Evolutionary conservation across 2,113 vertebrate species (phyloP).

Genomic region (Cynocephalus volans): DNA sequence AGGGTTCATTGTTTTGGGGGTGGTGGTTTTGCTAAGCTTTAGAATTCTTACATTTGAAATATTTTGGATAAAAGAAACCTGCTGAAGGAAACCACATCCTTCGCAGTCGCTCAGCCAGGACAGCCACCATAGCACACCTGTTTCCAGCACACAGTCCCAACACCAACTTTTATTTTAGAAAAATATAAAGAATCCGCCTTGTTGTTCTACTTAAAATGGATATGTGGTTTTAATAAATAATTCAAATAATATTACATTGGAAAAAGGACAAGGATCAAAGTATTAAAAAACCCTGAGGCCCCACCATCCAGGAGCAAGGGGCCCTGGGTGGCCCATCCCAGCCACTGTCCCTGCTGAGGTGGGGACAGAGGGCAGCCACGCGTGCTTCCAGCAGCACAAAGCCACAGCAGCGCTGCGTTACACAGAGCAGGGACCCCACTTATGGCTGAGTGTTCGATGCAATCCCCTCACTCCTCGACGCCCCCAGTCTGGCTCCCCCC

Average conservation of each 20-base stretch:
- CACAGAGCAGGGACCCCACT: fast-evolving
- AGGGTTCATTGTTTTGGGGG: neutral
- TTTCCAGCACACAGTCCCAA: too few species aligned
- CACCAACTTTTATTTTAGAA: neutral
- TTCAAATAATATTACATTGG: fast-evolving
- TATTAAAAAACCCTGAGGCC: neutral
- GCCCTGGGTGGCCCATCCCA: neutral
- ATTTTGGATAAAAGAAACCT: neutral
- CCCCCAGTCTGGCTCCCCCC: too few species aligned
- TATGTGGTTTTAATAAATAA: neutral
- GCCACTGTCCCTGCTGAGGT: neutral
- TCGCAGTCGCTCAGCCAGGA: neutral
- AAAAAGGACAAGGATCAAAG: neutral
- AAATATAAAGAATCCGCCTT: neutral
- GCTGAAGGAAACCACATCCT: neutral
- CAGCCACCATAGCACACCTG: too few species aligned
- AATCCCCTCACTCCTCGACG: neutral
- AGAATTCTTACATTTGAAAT: neutral
- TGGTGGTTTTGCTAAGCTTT: neutral
- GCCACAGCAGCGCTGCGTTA: fast-evolving
- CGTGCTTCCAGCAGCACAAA: neutral
- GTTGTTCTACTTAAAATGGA: neutral
- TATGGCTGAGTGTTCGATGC: fast-evolving
- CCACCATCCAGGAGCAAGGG: neutral
- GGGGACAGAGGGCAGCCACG: neutral